Evolutionary conservation across 2,797 vertebrate genomes (phyloP).

Genomic region (Ceryle rudis): DNA sequence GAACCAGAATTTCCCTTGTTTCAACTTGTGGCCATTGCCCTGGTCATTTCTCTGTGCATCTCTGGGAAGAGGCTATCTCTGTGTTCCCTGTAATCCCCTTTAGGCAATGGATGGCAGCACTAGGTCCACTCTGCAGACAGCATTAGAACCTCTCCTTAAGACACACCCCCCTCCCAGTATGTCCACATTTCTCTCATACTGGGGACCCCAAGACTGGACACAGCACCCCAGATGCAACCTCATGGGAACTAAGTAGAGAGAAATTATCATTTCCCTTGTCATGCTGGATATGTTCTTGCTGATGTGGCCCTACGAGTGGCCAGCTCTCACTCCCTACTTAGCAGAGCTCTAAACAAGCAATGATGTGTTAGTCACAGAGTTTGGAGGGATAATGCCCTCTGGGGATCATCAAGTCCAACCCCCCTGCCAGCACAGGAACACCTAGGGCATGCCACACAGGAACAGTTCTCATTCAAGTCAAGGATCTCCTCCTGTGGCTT

Average conservation of each 20-base stretch:
- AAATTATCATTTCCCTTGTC: background rate
- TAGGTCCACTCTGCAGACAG: rapidly evolving
- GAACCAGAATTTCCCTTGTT: background rate
- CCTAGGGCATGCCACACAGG: too few species aligned
- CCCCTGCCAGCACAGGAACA: too few species aligned
- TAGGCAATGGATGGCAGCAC: background rate
- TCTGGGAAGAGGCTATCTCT: background rate
- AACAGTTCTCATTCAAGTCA: background rate
- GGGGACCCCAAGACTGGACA: background rate
- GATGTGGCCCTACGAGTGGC: background rate
- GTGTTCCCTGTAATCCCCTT: background rate
- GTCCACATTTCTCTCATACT: background rate
- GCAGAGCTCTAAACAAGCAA: background rate
- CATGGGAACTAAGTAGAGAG: background rate
- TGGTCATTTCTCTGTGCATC: background rate
- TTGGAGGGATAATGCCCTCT: background rate
- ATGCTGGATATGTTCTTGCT: background rate
- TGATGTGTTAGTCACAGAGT: background rate
- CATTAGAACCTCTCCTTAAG: background rate
- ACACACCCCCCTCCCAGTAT: rapidly evolving
- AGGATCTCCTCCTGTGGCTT: background rate
- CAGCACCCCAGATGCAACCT: background rate
- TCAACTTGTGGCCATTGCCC: background rate
- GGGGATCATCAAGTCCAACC: too few species aligned
- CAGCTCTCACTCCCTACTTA: background rate